Conservation (phyloP, 2,113 vertebrate genomes). For the Equus przewalskii region DNA sequence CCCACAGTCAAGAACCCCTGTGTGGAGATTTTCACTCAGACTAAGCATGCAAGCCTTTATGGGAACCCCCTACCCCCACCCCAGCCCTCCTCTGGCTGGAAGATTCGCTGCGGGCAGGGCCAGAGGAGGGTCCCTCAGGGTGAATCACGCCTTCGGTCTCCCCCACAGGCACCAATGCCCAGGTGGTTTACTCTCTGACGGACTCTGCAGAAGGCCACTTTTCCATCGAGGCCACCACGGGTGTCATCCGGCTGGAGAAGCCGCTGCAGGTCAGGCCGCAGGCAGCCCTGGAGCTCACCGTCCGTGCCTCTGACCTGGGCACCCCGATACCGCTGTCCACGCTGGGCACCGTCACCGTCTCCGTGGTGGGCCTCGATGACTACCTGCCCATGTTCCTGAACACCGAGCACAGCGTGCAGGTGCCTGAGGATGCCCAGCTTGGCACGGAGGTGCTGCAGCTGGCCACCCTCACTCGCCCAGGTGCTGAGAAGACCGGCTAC, state of each 20-base stretch:
- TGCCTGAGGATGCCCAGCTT: conserved; percentile 91
- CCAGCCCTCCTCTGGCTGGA: not conserved
- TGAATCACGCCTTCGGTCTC: not conserved
- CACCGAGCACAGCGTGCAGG: conserved; percentile 90
- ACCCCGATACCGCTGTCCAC: conserved; percentile 91
- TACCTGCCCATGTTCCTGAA: conserved; percentile 95
- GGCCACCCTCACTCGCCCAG: conserved; percentile 89
- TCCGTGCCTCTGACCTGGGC: conserved; percentile 94
- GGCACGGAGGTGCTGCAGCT: conserved; percentile 93
- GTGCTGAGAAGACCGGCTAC: conserved; percentile 88
- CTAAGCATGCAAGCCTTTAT: not conserved
- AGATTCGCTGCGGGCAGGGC: not conserved
- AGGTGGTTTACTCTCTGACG: conserved; percentile 94
- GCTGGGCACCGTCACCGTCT: conserved; percentile 91
- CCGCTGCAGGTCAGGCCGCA: conserved; percentile 89
- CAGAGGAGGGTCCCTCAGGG: not conserved
- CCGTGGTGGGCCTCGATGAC: conserved; percentile 94
- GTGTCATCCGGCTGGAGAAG: conserved; percentile 94
- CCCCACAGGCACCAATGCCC: conserved; percentile 93
- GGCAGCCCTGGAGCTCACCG: conserved; percentile 91
- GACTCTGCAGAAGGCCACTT: conserved; percentile 93
- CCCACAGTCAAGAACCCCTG: not conserved
- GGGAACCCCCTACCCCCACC: no score
- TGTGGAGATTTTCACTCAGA: not conserved
- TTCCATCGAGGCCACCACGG: conserved; percentile 95